Percentiles rank a stretch among this genome's conserved stretches.
Evolutionary conservation across 2,113 vertebrate genomes (phyloP).

Genomic region (Grammomys surdaster): DNA sequence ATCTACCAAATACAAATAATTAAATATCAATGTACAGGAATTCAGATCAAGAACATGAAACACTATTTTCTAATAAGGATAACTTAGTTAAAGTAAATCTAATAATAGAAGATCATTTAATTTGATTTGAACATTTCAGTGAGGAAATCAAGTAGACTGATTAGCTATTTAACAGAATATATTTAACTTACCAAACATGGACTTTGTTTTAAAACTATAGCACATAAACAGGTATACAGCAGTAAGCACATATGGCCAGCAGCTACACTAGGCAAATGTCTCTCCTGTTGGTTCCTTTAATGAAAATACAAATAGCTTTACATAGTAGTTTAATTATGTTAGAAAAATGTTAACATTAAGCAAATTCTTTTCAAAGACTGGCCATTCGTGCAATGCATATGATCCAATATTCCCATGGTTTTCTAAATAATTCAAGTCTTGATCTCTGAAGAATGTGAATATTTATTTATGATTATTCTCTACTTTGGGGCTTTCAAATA

Average conservation of each 20-base stretch:
- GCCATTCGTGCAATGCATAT: background rate
- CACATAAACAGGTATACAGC: no score
- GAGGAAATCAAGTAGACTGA: background rate
- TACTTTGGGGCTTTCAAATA: background rate
- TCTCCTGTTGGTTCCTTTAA: background rate
- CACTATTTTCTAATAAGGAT: background rate
- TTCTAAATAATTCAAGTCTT: background rate
- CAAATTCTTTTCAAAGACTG: conserved; percentile 4
- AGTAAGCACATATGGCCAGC: no score
- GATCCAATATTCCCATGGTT: no score
- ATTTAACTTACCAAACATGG: conserved; percentile 7
- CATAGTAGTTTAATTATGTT: background rate
- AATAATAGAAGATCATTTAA: background rate
- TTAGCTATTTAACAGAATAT: background rate
- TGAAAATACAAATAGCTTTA: background rate
- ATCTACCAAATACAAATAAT: conserved; percentile 11
- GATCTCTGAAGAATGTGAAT: background rate
- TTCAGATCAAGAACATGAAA: conserved; percentile 39
- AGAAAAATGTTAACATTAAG: background rate
- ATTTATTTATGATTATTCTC: background rate
- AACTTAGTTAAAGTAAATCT: background rate
- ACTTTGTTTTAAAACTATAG: background rate
- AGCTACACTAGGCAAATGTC: background rate
- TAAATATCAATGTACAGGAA: background rate
- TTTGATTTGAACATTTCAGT: background rate